Evolutionary conservation across 2,113 vertebrate genomes (phyloP).

Genomic region (Campylorhamphus procurvoides): DNA sequence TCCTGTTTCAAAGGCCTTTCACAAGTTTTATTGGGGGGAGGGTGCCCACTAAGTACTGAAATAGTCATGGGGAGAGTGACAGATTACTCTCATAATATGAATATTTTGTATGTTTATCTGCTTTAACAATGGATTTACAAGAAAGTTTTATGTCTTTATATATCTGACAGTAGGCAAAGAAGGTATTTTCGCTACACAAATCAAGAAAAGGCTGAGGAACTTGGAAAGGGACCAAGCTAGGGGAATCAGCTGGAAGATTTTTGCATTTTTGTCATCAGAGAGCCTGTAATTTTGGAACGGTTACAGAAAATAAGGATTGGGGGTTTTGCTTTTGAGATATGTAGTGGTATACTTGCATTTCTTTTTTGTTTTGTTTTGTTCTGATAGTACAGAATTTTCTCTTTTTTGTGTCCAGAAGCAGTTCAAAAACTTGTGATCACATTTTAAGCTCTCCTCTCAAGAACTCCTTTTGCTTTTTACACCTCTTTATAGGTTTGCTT

Average conservation of each 20-base stretch:
- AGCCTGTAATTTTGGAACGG: background rate
- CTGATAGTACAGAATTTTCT: background rate
- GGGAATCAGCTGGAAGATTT: background rate
- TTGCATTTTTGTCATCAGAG: background rate
- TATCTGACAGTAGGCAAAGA: background rate
- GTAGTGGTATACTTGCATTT: background rate
- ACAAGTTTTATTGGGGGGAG: background rate
- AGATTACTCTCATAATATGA: background rate
- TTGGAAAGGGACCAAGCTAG: background rate
- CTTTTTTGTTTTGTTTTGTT: background rate
- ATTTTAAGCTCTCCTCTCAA: background rate
- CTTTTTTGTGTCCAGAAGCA: background rate
- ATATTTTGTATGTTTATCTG: background rate
- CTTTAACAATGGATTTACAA: background rate
- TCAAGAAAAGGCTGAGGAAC: background rate
- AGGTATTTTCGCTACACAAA: background rate
- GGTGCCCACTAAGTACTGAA: background rate
- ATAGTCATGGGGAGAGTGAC: fast-evolving
- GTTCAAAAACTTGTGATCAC: background rate
- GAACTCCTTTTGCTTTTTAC: background rate
- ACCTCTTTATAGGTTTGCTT: background rate
- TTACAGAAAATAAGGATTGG: background rate
- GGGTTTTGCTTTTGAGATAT: background rate
- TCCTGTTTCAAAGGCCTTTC: background rate
- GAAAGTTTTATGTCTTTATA: background rate